These are phyloP conservation scores for Rachycentron canadum DNA, from an alignment of 2,797 vertebrate genomes.

Conservation along the genomic window DNA sequence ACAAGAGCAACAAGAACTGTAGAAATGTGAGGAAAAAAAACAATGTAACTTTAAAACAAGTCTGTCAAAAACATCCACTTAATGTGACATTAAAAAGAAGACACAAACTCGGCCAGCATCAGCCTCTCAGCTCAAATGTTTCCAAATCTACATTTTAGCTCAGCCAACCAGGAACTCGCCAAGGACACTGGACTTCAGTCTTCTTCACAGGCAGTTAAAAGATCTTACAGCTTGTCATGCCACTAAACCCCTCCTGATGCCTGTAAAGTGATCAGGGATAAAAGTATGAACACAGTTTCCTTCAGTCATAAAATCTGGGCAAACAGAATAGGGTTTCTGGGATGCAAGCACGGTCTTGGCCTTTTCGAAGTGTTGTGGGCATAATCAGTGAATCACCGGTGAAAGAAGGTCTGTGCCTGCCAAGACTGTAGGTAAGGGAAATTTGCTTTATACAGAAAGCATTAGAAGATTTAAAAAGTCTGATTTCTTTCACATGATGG, in stretches of 20 bases:
- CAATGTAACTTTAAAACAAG: neutral
- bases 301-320: slow-evolving; percentile 22
- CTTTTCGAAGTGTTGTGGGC: neutral
- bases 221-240: slow-evolving; percentile 8
- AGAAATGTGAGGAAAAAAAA: neutral
- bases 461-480: neutral
- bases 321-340: slow-evolving; percentile 3
- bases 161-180: slow-evolving; percentile 8
- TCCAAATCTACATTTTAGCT: slow-evolving; percentile 8
- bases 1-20: too few species aligned
- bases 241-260: neutral
- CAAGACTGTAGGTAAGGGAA: neutral
- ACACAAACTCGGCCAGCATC: neutral
- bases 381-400: slow-evolving; percentile 3
- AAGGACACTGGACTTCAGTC: slow-evolving; percentile 8
- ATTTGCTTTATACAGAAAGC: neutral
- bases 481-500: neutral
- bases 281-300: neutral
- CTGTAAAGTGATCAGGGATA: slow-evolving; percentile 10
- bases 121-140: neutral
- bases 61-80: slow-evolving; percentile 8
- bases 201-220: slow-evolving; percentile 10
- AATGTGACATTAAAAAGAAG: neutral
- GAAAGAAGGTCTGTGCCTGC: neutral
- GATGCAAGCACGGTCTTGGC: slow-evolving; percentile 3